Evolutionary conservation across 2,888 invertebrate genomes (phyloP).

Genomic region (Allacma fusca): DNA sequence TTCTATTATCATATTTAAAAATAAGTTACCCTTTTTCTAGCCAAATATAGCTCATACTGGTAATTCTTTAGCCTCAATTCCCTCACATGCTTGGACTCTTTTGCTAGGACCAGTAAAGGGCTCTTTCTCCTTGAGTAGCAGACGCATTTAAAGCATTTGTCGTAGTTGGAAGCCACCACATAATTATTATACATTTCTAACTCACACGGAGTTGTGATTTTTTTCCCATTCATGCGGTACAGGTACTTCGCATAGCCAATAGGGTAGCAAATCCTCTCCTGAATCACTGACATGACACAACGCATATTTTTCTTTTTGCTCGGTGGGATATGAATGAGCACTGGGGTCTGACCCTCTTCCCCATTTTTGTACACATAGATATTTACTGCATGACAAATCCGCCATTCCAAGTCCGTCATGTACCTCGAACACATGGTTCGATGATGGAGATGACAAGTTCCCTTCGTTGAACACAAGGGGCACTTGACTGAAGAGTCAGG

Average conservation of each 20-base stretch:
- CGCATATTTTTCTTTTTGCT: constrained; percentile 59
- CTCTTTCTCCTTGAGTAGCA: constrained; percentile 56
- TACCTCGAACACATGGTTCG: constrained; percentile 34
- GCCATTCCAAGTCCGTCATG: constrained; percentile 57
- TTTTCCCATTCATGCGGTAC: constrained; percentile 60
- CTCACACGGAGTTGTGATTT: constrained; percentile 58
- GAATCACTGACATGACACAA: constrained; percentile 54
- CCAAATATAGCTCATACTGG: constrained; percentile 47
- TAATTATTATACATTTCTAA: constrained; percentile 61
- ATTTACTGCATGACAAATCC: constrained; percentile 61
- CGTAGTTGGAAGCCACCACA: constrained; percentile 59
- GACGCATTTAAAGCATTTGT: constrained; percentile 55
- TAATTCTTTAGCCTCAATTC: constrained; percentile 55
- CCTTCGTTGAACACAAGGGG: constrained; percentile 19
- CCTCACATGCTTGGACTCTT: constrained; percentile 58
- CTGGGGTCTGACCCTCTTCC: constrained; percentile 56
- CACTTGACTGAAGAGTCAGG: background rate
- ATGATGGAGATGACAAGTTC: constrained; percentile 28
- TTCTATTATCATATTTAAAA: background rate
- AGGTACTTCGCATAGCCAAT: constrained; percentile 59
- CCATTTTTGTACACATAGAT: constrained; percentile 61
- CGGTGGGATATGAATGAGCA: constrained; percentile 59
- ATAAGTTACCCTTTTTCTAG: constrained; percentile 16
- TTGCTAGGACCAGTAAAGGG: constrained; percentile 57
- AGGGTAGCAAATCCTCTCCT: constrained; percentile 59